Evolutionary conservation across 2,797 vertebrate genomes (phyloP).

Genomic region (Enteromius treurensis): DNA sequence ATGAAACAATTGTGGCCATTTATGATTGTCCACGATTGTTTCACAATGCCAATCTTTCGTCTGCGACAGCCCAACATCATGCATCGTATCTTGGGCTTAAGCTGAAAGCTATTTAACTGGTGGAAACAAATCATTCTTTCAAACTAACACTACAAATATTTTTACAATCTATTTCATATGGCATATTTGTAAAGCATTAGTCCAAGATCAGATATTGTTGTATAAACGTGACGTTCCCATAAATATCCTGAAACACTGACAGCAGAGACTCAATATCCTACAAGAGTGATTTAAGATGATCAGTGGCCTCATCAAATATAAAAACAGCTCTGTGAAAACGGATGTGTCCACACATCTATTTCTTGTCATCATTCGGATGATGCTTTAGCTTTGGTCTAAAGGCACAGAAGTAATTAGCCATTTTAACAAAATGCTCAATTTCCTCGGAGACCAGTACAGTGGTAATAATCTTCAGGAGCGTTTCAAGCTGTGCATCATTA

Average conservation of each 20-base stretch:
- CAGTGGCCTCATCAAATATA: constrained; percentile 2
- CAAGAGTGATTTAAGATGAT: background rate
- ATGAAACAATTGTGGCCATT: too few relatives aligned
- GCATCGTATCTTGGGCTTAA: too few relatives aligned
- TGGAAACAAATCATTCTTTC: background rate
- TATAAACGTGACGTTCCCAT: background rate
- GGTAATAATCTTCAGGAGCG: constrained; percentile 44
- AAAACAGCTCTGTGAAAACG: constrained; percentile 3
- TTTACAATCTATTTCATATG: background rate
- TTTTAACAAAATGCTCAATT: background rate
- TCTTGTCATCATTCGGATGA: background rate
- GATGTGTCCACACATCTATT: background rate
- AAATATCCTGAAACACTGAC: constrained; percentile 31
- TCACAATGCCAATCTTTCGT: too few relatives aligned
- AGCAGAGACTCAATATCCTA: background rate
- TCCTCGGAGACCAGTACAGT: constrained; percentile 8
- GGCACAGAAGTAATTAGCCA: background rate
- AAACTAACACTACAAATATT: background rate
- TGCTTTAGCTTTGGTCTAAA: constrained; percentile 2
- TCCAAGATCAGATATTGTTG: background rate
- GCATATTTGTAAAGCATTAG: background rate
- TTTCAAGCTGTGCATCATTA: constrained; percentile 15
- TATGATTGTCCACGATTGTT: too few relatives aligned
- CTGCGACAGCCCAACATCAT: too few relatives aligned
- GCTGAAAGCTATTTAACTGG: background rate